Evolutionary conservation across 1,140 invertebrate species (phyloP).

Genomic region (Drosophila ananassae): DNA sequence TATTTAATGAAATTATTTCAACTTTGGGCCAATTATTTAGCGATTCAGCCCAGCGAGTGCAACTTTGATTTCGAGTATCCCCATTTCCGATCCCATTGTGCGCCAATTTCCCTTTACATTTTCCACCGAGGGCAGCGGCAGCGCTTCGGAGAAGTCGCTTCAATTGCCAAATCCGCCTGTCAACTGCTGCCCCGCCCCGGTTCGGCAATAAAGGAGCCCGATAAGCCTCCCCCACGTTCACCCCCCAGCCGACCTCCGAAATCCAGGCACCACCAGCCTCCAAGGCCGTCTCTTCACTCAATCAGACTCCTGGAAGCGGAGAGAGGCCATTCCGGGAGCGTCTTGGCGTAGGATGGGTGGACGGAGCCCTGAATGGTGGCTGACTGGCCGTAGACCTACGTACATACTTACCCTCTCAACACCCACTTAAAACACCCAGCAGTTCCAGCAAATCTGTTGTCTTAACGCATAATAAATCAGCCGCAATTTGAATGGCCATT

Average conservation of each 20-base stretch:
- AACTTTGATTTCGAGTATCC: constrained; percentile 1
- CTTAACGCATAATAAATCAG: constrained; percentile 81
- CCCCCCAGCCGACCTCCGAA: background rate
- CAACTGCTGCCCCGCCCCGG: constrained; percentile 27
- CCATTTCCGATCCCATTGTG: constrained; percentile 1
- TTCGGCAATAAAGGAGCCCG: background rate
- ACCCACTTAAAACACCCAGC: constrained; percentile 35
- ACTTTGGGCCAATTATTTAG: background rate
- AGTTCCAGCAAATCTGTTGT: constrained; percentile 69
- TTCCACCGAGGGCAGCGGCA: background rate
- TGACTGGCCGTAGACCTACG: background rate
- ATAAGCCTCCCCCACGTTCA: background rate
- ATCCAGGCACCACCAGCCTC: background rate
- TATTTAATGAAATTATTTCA: no score
- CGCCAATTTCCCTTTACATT: constrained; percentile 15
- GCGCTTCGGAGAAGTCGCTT: constrained; percentile 26
- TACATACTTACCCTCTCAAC: constrained; percentile 16
- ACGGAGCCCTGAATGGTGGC: background rate
- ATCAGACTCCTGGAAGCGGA: constrained; percentile 3
- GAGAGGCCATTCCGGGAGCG: background rate
- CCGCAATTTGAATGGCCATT: constrained; percentile 70
- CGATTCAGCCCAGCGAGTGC: background rate
- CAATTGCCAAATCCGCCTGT: constrained; percentile 56
- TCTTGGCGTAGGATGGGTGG: background rate
- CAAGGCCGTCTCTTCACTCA: constrained; percentile 19